Evolutionary conservation across 2,888 invertebrate genomes (phyloP), one percentile per base, ranked within the genome.

Genomic region (Odontocerum albicorne): DNA sequence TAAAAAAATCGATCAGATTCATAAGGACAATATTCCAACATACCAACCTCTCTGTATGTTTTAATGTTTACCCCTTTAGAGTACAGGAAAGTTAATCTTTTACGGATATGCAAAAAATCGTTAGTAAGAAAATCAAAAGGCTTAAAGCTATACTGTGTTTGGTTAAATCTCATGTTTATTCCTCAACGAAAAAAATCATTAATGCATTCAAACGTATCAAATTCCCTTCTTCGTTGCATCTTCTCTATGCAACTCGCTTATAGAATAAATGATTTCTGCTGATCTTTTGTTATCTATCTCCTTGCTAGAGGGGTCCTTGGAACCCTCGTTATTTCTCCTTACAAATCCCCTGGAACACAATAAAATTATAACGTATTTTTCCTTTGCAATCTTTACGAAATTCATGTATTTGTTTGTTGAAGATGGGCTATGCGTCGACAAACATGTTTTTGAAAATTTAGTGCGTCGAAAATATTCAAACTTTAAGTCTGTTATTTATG

Each of bases 201-300:
- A 16, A 47, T 47, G 47, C 47, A 36, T 38, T 17, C 13, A 20
- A 16, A 47, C 47, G 47, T 47, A 38, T 47, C 36, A 7, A 35
- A 47, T 47, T 47, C 47, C 47, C 13, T 12, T 15, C 36, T 15
- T n/a, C n/a, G 12, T 33, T 33, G 38, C 38, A 38, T 38, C 38
- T 27, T 17, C 44, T 22, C 19, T 31, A 33, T 44, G 44, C 44
- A 44, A 44, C 27, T 16, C 4, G 27, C 44, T 12, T 17, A 27
- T 44, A 27, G 22, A 27, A 33, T 44, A 27, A 32, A 32, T 32
- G 19, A 44, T 33, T 32, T 44, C 12, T 44, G 44, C 44, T 4
- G 27, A 44, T 31, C 32, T 32, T 19, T 44, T 44, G 44, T 44
- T 44, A 27, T 44, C n/a, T 27, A 27, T 27, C 16, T 44, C 42